These are phyloP conservation scores for Jaculus jaculus DNA, from an alignment of 2,113 vertebrate genomes.

Conservation along the genomic window DNA sequence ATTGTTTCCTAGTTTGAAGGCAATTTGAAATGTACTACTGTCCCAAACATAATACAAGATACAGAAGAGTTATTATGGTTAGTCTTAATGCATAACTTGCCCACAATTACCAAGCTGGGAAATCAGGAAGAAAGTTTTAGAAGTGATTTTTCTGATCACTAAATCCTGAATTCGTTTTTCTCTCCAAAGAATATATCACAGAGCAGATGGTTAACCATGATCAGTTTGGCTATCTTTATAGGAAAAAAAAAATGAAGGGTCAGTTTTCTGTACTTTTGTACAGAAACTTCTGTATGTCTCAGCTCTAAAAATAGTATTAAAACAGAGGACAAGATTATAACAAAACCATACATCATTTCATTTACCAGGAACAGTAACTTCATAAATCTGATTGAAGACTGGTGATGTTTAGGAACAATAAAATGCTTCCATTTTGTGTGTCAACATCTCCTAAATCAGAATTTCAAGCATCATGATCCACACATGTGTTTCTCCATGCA, in stretches of 20 bases:
- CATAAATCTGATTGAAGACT: no score
- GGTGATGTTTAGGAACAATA: no score
- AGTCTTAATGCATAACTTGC: not conserved
- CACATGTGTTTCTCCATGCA: not conserved
- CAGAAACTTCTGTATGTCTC: no score
- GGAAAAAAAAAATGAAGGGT: no score
- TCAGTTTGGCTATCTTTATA: not conserved
- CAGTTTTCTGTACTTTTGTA: no score
- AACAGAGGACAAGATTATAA: no score
- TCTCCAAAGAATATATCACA: slow-evolving; percentile 14
- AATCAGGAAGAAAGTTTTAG: not conserved
- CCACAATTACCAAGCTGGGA: not conserved
- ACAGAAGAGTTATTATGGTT: not conserved
- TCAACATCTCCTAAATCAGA: slow-evolving; percentile 7
- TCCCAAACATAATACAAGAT: not conserved
- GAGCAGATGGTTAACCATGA: not conserved
- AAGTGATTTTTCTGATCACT: not conserved
- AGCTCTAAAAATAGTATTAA: no score
- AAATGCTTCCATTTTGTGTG: not conserved
- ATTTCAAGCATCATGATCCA: not conserved
- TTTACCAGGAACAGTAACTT: no score
- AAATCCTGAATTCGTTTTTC: slow-evolving; percentile 21
- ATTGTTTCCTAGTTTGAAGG: slow-evolving; percentile 22
- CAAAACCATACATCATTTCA: no score
- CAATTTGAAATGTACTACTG: not conserved